phyloP scores from a whole-genome alignment of 2,888 invertebrate species.

The Leptopilina drosophilae region DNA sequence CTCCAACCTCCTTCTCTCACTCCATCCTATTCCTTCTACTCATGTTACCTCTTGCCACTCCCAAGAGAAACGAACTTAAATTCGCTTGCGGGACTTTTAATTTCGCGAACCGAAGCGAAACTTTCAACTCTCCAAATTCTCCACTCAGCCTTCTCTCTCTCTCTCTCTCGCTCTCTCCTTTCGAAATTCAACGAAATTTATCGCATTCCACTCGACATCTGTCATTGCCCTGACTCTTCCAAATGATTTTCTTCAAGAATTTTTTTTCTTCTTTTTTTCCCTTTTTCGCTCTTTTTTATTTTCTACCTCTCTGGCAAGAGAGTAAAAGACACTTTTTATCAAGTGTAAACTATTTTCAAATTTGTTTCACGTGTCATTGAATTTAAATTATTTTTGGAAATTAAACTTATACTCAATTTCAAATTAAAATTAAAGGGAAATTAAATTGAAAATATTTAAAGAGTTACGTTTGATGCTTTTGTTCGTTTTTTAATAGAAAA shows the following conservation, averaged over 20 bases:
- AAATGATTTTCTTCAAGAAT: constrained; percentile 36
- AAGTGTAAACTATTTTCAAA: too few species aligned
- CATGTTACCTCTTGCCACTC: constrained; percentile 45
- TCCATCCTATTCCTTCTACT: constrained; percentile 43
- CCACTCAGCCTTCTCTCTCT: constrained; percentile 8
- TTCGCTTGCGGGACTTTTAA: constrained; percentile 68
- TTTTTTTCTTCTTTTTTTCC: too few species aligned
- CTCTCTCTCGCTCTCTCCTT: neutral
- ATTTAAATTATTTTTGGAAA: too few species aligned
- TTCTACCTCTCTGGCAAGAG: neutral
- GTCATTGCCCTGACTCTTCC: constrained; percentile 36
- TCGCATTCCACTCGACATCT: constrained; percentile 28
- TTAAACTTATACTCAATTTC: too few species aligned
- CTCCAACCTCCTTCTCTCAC: constrained; percentile 34
- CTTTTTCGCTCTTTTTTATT: neutral
- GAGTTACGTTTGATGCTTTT: too few species aligned
- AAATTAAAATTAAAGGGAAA: too few species aligned
- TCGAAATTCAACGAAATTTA: constrained; percentile 37
- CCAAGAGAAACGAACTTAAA: constrained; percentile 61
- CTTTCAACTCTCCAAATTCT: constrained; percentile 43
- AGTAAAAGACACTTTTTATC: too few species aligned
- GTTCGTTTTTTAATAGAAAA: too few species aligned
- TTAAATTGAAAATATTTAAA: too few species aligned
- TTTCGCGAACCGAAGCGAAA: constrained; percentile 61
- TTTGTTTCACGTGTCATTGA: too few species aligned